Conservation (phyloP, 2,888 invertebrate species). For the Achlya flavicornis region DNA sequence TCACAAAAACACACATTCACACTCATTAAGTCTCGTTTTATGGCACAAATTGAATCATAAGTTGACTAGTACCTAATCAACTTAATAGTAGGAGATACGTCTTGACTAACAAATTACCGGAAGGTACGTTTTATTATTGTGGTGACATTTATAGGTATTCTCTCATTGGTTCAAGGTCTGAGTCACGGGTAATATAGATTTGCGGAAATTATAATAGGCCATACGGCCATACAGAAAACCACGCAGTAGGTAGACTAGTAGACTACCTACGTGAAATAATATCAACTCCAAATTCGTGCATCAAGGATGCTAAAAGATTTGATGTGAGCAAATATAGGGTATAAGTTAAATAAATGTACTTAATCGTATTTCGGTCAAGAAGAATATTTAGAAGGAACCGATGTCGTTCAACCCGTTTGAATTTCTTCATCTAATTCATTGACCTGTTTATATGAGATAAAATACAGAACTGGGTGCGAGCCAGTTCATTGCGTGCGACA, state of each 20-base stretch:
- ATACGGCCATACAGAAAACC: slow-evolving; percentile 20
- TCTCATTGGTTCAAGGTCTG: slow-evolving; percentile 14
- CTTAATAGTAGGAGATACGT: neutral
- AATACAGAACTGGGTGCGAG: slow-evolving; percentile 49
- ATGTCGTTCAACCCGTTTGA: slow-evolving; percentile 54
- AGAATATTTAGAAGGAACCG: slow-evolving; percentile 45
- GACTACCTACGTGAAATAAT: neutral
- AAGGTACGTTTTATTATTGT: slow-evolving; percentile 5
- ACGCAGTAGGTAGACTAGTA: neutral
- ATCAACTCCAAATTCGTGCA: neutral
- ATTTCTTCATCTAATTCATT: slow-evolving; percentile 50
- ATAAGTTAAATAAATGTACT: neutral
- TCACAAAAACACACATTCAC: too few species aligned
- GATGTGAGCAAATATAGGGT: neutral
- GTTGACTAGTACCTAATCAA: too few species aligned
- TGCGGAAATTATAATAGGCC: slow-evolving; percentile 23
- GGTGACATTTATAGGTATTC: slow-evolving; percentile 10
- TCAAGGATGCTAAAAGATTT: neutral
- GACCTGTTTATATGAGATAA: slow-evolving; percentile 62
- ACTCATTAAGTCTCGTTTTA: too few species aligned
- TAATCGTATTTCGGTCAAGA: slow-evolving; percentile 45
- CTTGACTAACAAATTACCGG: neutral
- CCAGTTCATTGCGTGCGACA: slow-evolving; percentile 46
- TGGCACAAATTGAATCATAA: too few species aligned
- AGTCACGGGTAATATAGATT: slow-evolving; percentile 20